A percentile compares a stretch with the other conserved stretches of the same genome.
Conservation (phyloP, 2,113 vertebrate genomes). For the Anolis carolinensis region DNA sequence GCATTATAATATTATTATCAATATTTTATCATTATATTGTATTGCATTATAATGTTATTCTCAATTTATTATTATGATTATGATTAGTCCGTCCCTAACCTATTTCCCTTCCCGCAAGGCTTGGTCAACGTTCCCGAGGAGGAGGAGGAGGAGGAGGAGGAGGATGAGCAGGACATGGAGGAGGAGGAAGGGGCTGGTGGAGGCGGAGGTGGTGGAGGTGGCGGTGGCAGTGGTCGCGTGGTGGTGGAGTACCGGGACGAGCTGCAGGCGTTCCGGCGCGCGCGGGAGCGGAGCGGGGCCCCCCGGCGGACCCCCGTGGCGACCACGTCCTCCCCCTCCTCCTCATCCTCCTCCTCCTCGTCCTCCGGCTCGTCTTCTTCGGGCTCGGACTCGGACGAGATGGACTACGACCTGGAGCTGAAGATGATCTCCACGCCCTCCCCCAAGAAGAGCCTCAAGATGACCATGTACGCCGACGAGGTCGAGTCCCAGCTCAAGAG, state of each 20-base stretch:
- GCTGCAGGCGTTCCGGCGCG: constrained; percentile 73
- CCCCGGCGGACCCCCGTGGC: neutral
- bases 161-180: constrained; percentile 79
- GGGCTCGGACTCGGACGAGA: constrained; percentile 87
- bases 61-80: too few relatives aligned
- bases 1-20: too few relatives aligned
- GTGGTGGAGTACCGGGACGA: constrained; percentile 92
- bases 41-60: too few relatives aligned
- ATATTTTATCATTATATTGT: too few relatives aligned
- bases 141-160: constrained; percentile 90
- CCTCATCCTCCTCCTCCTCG: too few relatives aligned
- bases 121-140: constrained; percentile 94
- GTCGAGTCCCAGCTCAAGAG: constrained; percentile 90
- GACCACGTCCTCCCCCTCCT: too few relatives aligned
- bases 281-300: constrained; percentile 64
- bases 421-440: constrained; percentile 99
- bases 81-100: too few relatives aligned
- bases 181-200: constrained; percentile 88
- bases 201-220: constrained; percentile 88
- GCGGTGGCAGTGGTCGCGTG: constrained; percentile 92
- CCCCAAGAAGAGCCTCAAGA: constrained; percentile 98
- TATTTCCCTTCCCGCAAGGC: constrained; percentile 64
- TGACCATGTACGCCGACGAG: constrained; percentile 99
- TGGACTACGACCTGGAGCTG: constrained; percentile 98
- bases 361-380: too few relatives aligned